phyloP scores from a whole-genome alignment of 2,797 vertebrate species.

The Sebastes flavidus region DNA sequence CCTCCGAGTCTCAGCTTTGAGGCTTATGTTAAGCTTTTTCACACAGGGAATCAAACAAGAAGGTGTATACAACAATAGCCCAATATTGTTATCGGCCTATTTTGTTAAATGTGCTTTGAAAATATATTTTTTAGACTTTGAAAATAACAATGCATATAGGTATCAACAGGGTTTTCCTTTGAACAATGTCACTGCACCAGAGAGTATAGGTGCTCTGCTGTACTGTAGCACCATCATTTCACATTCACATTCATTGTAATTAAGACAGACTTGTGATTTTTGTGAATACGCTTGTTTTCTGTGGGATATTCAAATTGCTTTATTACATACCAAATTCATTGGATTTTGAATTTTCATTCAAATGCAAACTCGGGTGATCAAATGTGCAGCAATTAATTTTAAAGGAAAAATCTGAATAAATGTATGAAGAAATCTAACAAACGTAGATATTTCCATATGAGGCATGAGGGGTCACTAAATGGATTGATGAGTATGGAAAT shows the following conservation, averaged over 20 bases:
- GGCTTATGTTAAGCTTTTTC: neutral
- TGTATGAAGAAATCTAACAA: neutral
- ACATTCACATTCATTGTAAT: neutral
- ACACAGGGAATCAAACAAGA: neutral
- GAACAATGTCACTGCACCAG: neutral
- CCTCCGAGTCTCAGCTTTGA: constrained; percentile 11
- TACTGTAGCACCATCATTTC: neutral
- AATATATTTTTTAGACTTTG: neutral
- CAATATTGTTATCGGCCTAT: neutral
- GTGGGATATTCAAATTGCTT: neutral
- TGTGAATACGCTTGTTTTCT: neutral
- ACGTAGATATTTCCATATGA: neutral
- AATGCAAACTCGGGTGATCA: neutral
- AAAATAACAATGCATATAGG: neutral
- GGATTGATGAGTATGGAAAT: neutral
- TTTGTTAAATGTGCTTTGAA: neutral
- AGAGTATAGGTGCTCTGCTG: neutral
- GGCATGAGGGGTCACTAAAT: neutral
- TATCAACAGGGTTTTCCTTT: neutral
- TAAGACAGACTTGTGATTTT: neutral
- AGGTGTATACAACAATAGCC: neutral
- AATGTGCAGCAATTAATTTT: neutral
- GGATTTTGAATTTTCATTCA: neutral
- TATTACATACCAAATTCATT: neutral
- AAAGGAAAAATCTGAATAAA: neutral